Base-by-base conservation (phyloP, 2,113 vertebrate species). In the Cryptoleucopteryx plumbea region DNA sequence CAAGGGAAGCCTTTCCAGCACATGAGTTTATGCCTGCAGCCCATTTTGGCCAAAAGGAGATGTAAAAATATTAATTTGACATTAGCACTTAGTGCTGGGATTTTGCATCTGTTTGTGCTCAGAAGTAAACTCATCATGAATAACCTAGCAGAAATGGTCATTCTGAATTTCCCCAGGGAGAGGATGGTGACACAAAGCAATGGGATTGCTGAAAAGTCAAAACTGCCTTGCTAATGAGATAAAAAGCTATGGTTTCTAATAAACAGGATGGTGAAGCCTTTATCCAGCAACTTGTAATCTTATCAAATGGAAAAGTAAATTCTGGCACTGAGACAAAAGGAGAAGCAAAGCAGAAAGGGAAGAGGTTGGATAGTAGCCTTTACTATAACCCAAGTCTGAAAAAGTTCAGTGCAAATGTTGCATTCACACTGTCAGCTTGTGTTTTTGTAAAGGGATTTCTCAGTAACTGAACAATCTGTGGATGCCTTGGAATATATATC, bases 391-490 rank as follows among this genome's bases (percentile, higher is more conserved):
- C 22, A 92, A 12, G 23, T 62, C 38, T 91, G 87, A 65, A 58
- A 82, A 93, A 50, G 48, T 94, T 92, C 31, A 40, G 48, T 72
- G 55, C 70, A 80, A 59, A 59, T 85, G 75, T 86, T 96, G 47
- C 7, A 0, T 83, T 90, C 8, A 10, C 23, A 11, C 23, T 82
- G 62, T 43, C 85, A 94, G 43, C 66, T 92, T 93, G 43, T 92
- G 34, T 88, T 97, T 92, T 71, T 88, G 11, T 78, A 61, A 83
- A 89, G 56, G 61, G 25, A 47, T 91, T 96, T 95, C 53, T 96
- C 40, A 48, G 55, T 81, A 86, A 73, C 59, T 67, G 87, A 87
- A 79, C 58, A 89, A 59, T 85, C 50, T 97, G 66, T 47, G 74
- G 36, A 77, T 94, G 59, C 50, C 34, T 73, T 94, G 66, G 66